Evolutionary conservation across 2,113 vertebrate species (phyloP).

Genomic region (Shinisaurus crocodilurus): DNA sequence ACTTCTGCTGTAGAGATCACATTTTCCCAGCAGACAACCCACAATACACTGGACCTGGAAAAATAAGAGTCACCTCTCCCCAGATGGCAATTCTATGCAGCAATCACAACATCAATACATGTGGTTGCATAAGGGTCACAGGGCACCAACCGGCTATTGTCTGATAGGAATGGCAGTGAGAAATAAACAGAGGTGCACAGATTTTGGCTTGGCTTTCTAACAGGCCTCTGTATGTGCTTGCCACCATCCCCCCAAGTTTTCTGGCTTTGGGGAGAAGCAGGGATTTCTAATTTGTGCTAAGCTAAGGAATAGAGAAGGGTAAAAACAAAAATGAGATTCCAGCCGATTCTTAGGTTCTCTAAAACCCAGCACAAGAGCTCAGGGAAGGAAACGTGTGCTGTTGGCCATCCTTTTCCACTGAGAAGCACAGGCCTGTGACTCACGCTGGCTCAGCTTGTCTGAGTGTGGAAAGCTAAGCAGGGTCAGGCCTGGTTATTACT

Average conservation of each 20-base stretch:
- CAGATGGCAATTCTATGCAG: not conserved
- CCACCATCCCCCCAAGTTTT: not conserved
- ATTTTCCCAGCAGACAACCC: not conserved
- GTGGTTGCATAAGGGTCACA: not conserved
- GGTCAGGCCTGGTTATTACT: too few relatives aligned
- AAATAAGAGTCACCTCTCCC: not conserved
- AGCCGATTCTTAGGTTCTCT: not conserved
- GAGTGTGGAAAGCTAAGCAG: too few relatives aligned
- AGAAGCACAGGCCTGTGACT: too few relatives aligned
- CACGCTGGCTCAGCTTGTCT: too few relatives aligned
- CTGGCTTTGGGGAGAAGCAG: too few relatives aligned
- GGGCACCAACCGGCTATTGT: too few relatives aligned
- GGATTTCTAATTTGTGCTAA: not conserved
- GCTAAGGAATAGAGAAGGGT: not conserved
- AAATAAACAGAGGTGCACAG: not conserved
- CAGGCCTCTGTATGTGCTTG: not conserved
- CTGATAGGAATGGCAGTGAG: not conserved
- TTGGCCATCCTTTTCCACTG: not conserved
- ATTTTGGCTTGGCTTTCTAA: not conserved
- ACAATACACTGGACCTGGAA: not conserved
- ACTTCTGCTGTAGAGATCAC: not conserved
- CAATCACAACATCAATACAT: not conserved
- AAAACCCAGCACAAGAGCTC: too few relatives aligned
- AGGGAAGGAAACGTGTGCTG: not conserved
- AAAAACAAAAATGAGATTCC: not conserved